Conservation (phyloP, 2,888 invertebrate genomes). For the Plagiodera versicolora region DNA sequence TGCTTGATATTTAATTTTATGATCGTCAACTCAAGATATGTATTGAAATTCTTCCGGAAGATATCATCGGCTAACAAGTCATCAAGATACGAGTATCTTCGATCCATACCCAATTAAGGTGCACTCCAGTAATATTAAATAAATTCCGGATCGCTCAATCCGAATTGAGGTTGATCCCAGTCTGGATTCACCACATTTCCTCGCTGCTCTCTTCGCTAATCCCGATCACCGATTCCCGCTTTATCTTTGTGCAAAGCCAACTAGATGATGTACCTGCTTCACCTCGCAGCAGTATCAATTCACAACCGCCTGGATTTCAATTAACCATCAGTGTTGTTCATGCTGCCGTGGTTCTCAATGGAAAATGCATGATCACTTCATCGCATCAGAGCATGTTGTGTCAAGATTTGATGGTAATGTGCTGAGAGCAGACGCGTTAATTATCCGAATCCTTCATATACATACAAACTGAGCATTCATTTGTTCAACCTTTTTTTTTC, state of each 20-base stretch:
- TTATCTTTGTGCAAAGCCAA: slow-evolving; percentile 51
- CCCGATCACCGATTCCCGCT: slow-evolving; percentile 51
- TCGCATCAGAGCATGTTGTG: neutral
- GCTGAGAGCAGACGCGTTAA: too few species aligned
- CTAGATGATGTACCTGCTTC: slow-evolving; percentile 46
- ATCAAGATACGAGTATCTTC: slow-evolving; percentile 2
- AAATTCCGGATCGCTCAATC: slow-evolving; percentile 45
- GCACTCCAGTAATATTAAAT: slow-evolving; percentile 27
- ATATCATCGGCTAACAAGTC: neutral
- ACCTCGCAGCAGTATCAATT: slow-evolving; percentile 42
- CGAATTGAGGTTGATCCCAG: slow-evolving; percentile 46
- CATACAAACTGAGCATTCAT: too few species aligned
- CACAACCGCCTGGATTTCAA: slow-evolving; percentile 47
- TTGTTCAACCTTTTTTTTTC: too few species aligned
- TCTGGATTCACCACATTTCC: slow-evolving; percentile 35
- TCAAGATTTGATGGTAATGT: too few species aligned
- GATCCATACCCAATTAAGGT: slow-evolving; percentile 21
- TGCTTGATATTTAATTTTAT: too few species aligned
- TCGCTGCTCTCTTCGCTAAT: slow-evolving; percentile 54
- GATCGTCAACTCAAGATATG: too few species aligned
- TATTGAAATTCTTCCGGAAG: neutral
- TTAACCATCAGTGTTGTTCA: slow-evolving; percentile 51
- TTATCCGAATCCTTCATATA: too few species aligned
- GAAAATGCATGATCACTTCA: slow-evolving; percentile 18
- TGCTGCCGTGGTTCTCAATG: slow-evolving; percentile 34